A percentile compares a stretch with the other conserved stretches of the same genome.
Evolutionary conservation across 2,888 invertebrate species (phyloP).

Genomic region (Neoscelio sp.): DNA sequence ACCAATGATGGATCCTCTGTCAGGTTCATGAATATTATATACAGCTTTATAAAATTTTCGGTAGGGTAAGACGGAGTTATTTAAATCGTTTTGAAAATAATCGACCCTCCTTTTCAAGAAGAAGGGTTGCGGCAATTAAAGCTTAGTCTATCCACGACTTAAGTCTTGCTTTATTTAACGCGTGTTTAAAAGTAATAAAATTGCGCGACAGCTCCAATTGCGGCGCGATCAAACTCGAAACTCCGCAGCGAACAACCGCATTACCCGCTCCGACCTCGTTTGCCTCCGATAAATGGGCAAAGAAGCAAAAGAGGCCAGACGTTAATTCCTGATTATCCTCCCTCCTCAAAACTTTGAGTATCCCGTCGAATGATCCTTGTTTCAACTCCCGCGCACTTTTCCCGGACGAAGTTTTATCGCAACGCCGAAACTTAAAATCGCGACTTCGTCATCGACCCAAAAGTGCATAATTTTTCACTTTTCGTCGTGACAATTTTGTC

Average conservation of each 20-base stretch:
- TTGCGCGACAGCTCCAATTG: slow-evolving; percentile 67
- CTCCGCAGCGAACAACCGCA: slow-evolving; percentile 73
- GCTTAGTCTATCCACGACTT: slow-evolving; percentile 76
- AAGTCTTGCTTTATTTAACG: slow-evolving; percentile 82
- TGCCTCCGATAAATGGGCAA: slow-evolving; percentile 40
- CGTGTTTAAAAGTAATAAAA: slow-evolving; percentile 83
- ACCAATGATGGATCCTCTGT: too few species aligned
- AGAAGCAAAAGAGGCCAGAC: slow-evolving; percentile 47
- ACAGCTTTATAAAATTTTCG: too few species aligned
- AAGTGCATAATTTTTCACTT: slow-evolving; percentile 55
- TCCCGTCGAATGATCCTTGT: slow-evolving; percentile 14
- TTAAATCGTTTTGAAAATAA: too few species aligned
- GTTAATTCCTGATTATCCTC: slow-evolving; percentile 60
- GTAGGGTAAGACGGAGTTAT: not conserved
- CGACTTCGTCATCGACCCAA: too few species aligned
- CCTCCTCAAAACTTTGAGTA: slow-evolving; percentile 29
- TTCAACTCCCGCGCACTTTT: slow-evolving; percentile 31
- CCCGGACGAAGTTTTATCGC: slow-evolving; percentile 2
- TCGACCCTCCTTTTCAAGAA: slow-evolving; percentile 19
- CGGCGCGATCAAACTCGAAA: slow-evolving; percentile 76
- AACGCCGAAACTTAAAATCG: slow-evolving; percentile 11
- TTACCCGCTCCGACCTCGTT: slow-evolving; percentile 69
- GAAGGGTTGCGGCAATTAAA: slow-evolving; percentile 73
- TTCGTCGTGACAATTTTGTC: slow-evolving; percentile 43
- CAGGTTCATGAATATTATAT: too few species aligned